These are phyloP conservation scores for Latrodectus geometricus DNA, from an alignment of 1,140 invertebrate species.

Conservation along the genomic window DNA sequence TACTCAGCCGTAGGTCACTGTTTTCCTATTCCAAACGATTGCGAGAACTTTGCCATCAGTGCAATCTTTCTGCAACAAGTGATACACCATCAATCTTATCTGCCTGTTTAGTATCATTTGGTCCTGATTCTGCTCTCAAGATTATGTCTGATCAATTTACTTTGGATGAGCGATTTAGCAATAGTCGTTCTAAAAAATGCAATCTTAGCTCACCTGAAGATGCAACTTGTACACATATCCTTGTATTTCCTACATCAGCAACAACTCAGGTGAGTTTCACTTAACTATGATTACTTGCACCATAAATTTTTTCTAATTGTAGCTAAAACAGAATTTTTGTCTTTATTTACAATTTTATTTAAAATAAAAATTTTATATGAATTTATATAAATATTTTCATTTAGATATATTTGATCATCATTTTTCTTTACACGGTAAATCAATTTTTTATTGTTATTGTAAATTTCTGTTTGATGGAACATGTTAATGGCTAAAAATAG, in stretches of 20 bases:
- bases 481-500: too few species aligned
- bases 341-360: too few species aligned
- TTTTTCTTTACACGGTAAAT: too few species aligned
- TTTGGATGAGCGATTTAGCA: constrained; percentile 82
- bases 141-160: constrained; percentile 94
- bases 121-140: constrained; percentile 91
- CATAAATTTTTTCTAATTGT: too few species aligned
- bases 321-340: too few species aligned
- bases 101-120: constrained; percentile 97
- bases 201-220: constrained; percentile 87
- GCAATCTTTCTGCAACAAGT: constrained; percentile 81
- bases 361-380: too few species aligned
- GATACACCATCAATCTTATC: constrained; percentile 91
- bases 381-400: too few species aligned
- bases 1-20: constrained; percentile 91
- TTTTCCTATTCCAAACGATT: constrained; percentile 86
- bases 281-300: too few species aligned
- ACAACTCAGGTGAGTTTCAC: constrained; percentile 78
- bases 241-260: constrained; percentile 98
- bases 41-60: constrained; percentile 90
- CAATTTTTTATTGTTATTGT: too few species aligned
- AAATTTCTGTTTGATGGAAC: too few species aligned
- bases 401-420: too few species aligned
- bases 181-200: constrained; percentile 70
- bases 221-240: constrained; percentile 95